Conservation (phyloP, 1,140 invertebrate genomes). For the Tetragonula clypearis region DNA sequence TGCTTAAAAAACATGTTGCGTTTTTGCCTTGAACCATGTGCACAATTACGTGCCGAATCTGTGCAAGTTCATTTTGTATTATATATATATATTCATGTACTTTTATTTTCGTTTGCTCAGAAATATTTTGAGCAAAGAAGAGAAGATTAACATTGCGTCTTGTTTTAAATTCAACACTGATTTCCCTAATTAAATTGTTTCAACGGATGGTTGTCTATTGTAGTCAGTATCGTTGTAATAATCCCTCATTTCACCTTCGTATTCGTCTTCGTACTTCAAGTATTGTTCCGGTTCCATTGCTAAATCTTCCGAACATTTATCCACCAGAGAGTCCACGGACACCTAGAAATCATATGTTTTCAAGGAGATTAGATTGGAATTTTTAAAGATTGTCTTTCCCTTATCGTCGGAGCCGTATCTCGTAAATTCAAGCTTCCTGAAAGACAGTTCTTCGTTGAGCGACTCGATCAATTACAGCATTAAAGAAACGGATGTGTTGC, state of each 20-base stretch:
- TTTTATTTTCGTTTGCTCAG: not conserved
- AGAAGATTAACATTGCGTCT: not conserved
- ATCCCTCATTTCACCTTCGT: slow-evolving; percentile 45
- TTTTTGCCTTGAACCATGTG: slow-evolving; percentile 23
- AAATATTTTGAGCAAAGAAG: not conserved
- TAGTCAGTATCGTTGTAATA: not conserved
- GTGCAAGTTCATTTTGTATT: slow-evolving; percentile 11
- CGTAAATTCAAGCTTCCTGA: not conserved
- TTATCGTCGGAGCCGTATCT: not conserved
- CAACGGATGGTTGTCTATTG: not conserved
- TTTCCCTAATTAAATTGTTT: not conserved
- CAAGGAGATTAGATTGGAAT: not conserved
- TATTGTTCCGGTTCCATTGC: slow-evolving; percentile 34
- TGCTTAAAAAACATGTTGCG: slow-evolving; percentile 51
- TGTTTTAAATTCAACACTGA: not conserved
- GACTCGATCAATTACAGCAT: not conserved
- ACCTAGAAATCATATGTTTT: slow-evolving; percentile 36
- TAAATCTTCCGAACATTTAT: slow-evolving; percentile 52
- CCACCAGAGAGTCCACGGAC: slow-evolving; percentile 57
- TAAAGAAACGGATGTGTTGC: not conserved
- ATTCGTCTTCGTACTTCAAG: slow-evolving; percentile 46
- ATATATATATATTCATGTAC: not conserved
- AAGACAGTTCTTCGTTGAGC: not conserved
- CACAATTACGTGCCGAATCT: not conserved
- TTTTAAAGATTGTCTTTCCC: not conserved